Conservation (phyloP, 1,140 invertebrate genomes). For the Rhagoletis zephyria region DNA sequence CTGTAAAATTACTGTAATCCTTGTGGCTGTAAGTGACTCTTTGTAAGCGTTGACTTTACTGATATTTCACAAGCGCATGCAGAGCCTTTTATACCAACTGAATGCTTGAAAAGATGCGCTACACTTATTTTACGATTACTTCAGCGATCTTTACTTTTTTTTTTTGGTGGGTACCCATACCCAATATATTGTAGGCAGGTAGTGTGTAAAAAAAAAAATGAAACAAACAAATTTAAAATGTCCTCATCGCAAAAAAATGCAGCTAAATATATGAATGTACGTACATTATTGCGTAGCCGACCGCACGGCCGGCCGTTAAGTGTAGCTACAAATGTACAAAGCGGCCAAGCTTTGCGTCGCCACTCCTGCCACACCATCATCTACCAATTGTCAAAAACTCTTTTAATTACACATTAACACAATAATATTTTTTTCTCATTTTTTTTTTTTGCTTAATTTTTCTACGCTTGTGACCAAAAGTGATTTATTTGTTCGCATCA, state of each 20-base stretch:
- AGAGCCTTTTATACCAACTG: slow-evolving; percentile 15
- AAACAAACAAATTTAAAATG: slow-evolving; percentile 54
- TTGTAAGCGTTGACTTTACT: slow-evolving; percentile 50
- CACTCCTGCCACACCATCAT: slow-evolving; percentile 46
- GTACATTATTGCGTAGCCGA: neutral
- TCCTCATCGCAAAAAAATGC: slow-evolving; percentile 58
- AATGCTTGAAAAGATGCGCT: slow-evolving; percentile 1
- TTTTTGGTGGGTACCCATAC: neutral
- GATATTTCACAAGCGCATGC: slow-evolving; percentile 41
- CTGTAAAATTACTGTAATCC: neutral
- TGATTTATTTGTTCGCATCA: slow-evolving; percentile 25
- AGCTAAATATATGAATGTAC: neutral
- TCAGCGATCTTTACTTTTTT: neutral
- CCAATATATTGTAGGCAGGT: slow-evolving; percentile 24
- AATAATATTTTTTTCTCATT: neutral
- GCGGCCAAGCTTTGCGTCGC: neutral
- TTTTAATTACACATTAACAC: slow-evolving; percentile 69
- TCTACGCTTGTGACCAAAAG: neutral
- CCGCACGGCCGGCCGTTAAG: neutral
- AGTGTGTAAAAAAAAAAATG: slow-evolving; percentile 36
- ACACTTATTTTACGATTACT: slow-evolving; percentile 37
- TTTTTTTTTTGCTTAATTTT: neutral
- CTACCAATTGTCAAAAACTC: slow-evolving; percentile 60
- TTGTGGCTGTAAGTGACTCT: slow-evolving; percentile 58
- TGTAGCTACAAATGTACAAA: neutral